Conservation (phyloP, 2,797 vertebrate genomes). For the Pangasius mekongensis region DNA sequence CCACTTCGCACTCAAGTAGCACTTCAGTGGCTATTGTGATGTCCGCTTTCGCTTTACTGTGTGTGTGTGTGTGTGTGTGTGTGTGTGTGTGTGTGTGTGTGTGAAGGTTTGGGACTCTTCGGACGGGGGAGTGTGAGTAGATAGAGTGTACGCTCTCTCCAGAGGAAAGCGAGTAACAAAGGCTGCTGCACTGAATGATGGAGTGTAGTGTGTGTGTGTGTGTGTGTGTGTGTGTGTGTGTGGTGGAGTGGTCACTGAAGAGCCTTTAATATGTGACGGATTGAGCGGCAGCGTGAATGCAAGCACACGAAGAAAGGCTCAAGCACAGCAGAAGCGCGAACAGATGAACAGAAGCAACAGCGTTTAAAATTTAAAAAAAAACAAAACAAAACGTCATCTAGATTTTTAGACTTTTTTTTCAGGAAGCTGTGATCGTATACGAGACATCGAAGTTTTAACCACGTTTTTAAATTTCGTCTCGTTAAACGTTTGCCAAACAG, state of each 20-base stretch:
- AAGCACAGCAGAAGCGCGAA: not conserved
- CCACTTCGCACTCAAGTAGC: conserved; percentile 44
- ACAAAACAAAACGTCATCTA: not conserved
- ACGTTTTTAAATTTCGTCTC: not conserved
- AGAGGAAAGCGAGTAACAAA: conserved; percentile 39
- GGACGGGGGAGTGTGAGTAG: not conserved
- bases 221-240: conserved; percentile 29
- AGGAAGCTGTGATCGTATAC: not conserved
- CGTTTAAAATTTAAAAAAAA: not conserved
- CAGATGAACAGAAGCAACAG: not conserved
- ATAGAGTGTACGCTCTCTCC: not conserved
- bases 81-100: conserved; percentile 17
- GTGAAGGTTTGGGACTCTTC: not conserved
- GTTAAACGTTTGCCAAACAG: not conserved
- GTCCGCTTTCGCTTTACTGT: conserved; percentile 9
- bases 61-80: conserved; percentile 16
- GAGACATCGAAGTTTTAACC: not conserved
- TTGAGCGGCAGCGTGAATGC: conserved; percentile 18
- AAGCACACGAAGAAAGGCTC: not conserved
- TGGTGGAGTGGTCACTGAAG: conserved; percentile 13
- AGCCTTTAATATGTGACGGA: conserved; percentile 22
- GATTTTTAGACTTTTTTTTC: not conserved
- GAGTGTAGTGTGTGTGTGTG: conserved; percentile 18
- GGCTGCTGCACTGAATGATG: conserved; percentile 33
- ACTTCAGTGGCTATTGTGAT: conserved; percentile 36